phyloP scores from a whole-genome alignment of 2,797 vertebrate genomes.

The Lophotriccus pileatus region DNA sequence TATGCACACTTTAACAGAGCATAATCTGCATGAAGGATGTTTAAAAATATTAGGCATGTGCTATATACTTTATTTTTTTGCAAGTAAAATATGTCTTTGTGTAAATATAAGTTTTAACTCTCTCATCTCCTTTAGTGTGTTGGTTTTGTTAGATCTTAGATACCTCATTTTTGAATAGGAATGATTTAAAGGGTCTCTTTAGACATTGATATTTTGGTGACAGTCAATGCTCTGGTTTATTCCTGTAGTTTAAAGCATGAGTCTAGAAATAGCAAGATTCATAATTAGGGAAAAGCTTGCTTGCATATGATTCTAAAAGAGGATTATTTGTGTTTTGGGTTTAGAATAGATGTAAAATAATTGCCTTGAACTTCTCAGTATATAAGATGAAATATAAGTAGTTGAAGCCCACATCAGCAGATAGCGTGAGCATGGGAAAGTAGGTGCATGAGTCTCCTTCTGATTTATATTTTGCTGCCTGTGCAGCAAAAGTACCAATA shows the following conservation, averaged over 20 bases:
- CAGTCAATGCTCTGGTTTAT: background rate
- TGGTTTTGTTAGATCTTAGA: background rate
- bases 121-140: background rate
- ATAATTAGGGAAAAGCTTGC: background rate
- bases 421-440: background rate
- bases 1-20: slow-evolving; percentile 34
- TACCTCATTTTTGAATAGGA: background rate
- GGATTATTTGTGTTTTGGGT: slow-evolving; percentile 5
- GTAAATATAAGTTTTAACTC: slow-evolving; percentile 15
- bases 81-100: background rate
- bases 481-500: background rate
- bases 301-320: slow-evolving; percentile 6
- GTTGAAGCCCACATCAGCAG: background rate
- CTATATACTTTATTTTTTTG: background rate
- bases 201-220: background rate
- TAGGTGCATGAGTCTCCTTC: background rate
- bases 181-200: background rate
- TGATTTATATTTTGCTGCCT: background rate
- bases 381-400: background rate
- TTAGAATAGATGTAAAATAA: slow-evolving; percentile 51
- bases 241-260: slow-evolving; percentile 8
- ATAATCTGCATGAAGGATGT: slow-evolving; percentile 31
- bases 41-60: slow-evolving; percentile 14
- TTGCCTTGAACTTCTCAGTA: slow-evolving; percentile 32
- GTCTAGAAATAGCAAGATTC: background rate